phyloP scores from a whole-genome alignment of 2,113 vertebrate genomes.

The Zosterops lateralis region DNA sequence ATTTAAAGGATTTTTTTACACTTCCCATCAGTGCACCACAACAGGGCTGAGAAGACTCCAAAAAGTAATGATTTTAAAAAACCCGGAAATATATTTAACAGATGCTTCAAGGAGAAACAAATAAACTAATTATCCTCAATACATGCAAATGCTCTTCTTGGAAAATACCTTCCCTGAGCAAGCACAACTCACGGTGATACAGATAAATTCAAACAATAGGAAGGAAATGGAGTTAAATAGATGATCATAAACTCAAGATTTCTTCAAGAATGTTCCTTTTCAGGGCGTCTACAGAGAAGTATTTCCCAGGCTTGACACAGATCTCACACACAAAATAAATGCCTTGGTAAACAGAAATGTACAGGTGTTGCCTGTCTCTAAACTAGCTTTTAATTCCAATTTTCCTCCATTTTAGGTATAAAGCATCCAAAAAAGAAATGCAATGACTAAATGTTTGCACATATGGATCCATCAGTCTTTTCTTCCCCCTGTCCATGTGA shows the following conservation, averaged over 20 bases:
- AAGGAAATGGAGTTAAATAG: background rate
- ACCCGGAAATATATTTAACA: background rate
- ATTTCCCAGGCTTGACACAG: background rate
- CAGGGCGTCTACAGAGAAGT: background rate
- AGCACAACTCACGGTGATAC: background rate
- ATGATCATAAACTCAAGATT: background rate
- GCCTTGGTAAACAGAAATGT: background rate
- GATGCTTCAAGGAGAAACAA: background rate
- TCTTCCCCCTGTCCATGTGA: background rate
- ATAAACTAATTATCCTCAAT: background rate
- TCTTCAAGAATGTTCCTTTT: background rate
- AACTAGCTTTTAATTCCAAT: background rate
- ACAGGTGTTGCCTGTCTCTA: too few relatives aligned
- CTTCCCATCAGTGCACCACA: background rate
- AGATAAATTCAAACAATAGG: background rate
- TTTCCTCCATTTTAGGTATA: background rate
- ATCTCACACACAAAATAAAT: background rate
- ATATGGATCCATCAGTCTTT: background rate
- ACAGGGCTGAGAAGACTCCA: background rate
- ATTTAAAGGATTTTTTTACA: background rate
- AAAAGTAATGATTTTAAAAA: background rate
- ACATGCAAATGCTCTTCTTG: background rate
- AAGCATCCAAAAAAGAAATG: background rate
- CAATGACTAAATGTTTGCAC: background rate
- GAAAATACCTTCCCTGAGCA: background rate